Evolutionary conservation across 1,140 invertebrate genomes (phyloP).

Genomic region (Muscidifurax raptorellus): DNA sequence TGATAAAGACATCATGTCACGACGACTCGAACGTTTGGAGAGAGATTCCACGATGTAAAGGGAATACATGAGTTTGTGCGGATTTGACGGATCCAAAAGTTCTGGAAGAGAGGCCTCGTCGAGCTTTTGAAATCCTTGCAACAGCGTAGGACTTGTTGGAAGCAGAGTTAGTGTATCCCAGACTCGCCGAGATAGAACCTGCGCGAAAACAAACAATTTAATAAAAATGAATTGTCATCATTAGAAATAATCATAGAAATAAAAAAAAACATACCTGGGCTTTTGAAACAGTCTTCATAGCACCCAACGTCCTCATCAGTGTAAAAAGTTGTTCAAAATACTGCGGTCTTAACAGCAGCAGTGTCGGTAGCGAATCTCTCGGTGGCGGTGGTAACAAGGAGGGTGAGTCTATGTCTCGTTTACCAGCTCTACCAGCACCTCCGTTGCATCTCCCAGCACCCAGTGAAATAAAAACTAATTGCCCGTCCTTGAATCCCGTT

Average conservation of each 20-base stretch:
- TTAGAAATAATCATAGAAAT: neutral
- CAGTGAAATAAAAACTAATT: conserved; percentile 92
- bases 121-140: conserved; percentile 88
- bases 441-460: conserved; percentile 85
- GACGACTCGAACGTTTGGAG: conserved; percentile 64
- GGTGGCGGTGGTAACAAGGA: conserved; percentile 87
- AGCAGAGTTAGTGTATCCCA: conserved; percentile 96
- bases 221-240: neutral
- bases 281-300: conserved; percentile 87
- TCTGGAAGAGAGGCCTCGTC: conserved; percentile 81
- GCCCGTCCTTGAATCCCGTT: conserved; percentile 93
- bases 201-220: conserved; percentile 20
- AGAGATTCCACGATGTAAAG: conserved; percentile 92
- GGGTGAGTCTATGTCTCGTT: conserved; percentile 84
- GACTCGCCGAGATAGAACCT: conserved; percentile 90
- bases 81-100: conserved; percentile 89
- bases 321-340: conserved; percentile 94
- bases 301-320: conserved; percentile 91
- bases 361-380: conserved; percentile 88
- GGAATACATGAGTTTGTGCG: conserved; percentile 96
- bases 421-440: conserved; percentile 77
- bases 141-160: conserved; percentile 89
- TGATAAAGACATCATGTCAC: conserved; percentile 35
- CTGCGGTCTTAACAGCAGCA: conserved; percentile 87
- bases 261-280: conserved; percentile 74